Evolutionary conservation across 1,140 invertebrate genomes (phyloP), one percentile per base, ranked within the genome.

Genomic region (Ostrea denselamellosa): DNA sequence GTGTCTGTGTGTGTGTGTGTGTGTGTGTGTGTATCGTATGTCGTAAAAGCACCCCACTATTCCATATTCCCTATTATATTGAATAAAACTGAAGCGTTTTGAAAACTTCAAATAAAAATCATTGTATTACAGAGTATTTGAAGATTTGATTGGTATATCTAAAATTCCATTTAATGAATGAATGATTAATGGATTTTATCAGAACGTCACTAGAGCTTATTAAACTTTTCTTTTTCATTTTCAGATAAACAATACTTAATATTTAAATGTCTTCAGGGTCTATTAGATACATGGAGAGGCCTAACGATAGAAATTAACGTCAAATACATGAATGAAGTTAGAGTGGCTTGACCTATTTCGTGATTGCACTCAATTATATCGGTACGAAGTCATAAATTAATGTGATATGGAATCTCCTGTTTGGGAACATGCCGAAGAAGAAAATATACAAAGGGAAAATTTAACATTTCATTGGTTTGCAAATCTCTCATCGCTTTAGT

Each of bases 221-320:
- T 25, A 77, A 77, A 28, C 56, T 19, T 62, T 62, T 62, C 56
- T 62, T 77, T 77, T 28, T 12, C 14, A 34, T 34, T 34, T 77
- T 77, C 14, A 25, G 28, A 77, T 77, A 77, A 77, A 77, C 68
- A 77, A 77, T 28, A 77, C 68, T 14, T 34, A 28, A 77, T 17
- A 77, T 77, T 77, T 77, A 77, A 77, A 77, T 77, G 68, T 77
- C 68, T 77, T 77, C 68, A 77, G 68, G 68, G 68, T 77, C 28
- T 77, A 77, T 12, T 77, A 25, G 10, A 34, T 77, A 77, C 34
- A 44, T 44, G 5, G 34, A 77, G 28, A 25, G 68, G 28, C 68
- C 68, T 34, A 34, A 77, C 68, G 34, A 77, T 77, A 77, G 28
- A 77, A 77, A 77, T 77, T 77, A 77, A 25, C 68, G 22, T 77